A percentile compares a stretch with the other conserved stretches of the same genome.
phyloP scores from a whole-genome alignment of 2,113 vertebrate species.

The Falco punctatus region DNA sequence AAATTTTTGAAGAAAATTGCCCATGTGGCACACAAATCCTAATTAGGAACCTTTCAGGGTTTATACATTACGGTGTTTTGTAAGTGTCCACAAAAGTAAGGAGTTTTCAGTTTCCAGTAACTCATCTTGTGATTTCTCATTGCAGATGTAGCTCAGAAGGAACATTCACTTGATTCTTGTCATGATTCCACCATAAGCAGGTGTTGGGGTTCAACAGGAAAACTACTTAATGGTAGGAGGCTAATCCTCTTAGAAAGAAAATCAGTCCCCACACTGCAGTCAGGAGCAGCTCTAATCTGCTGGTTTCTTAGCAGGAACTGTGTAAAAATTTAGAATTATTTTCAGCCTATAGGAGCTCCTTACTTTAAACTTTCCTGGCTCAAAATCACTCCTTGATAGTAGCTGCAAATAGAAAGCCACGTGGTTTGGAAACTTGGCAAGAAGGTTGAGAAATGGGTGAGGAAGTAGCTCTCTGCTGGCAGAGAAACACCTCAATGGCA shows the following conservation, averaged over 20 bases:
- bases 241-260: not conserved
- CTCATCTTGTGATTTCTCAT: not conserved
- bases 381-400: not conserved
- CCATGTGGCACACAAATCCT: not conserved
- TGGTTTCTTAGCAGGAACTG: not conserved
- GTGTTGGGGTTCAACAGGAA: not conserved
- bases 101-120: not conserved
- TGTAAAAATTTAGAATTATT: not conserved
- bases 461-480: not conserved
- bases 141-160: not conserved
- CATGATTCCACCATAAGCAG: not conserved
- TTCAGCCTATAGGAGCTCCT: not conserved
- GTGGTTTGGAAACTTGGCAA: not conserved
- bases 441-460: not conserved
- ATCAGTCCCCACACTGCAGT: not conserved
- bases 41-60: not conserved
- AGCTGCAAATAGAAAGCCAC: not conserved
- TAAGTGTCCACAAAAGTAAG: not conserved
- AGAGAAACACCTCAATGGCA: not conserved
- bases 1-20: not conserved
- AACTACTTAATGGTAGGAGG: not conserved
- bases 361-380: not conserved
- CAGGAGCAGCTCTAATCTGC: not conserved
- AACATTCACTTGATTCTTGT: not conserved
- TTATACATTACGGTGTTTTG: not conserved